A percentile compares a stretch with the other conserved stretches of the same genome.
These are phyloP conservation scores for Brachyhypopomus gauderio DNA, from an alignment of 2,113 vertebrate genomes.

Conservation along the genomic window DNA sequence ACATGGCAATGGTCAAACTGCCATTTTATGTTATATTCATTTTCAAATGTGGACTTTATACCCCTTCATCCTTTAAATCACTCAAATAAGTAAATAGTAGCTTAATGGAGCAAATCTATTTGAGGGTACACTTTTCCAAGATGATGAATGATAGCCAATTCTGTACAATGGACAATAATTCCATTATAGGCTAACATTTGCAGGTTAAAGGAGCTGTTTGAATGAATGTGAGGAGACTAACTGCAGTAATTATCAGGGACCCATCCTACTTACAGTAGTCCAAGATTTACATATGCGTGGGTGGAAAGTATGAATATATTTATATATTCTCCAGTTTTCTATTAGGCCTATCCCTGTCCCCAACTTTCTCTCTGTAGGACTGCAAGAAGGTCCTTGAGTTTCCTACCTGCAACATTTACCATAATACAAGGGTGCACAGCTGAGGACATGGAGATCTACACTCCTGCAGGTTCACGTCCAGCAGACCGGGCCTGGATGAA, in stretches of 20 bases:
- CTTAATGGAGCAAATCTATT: too few species aligned
- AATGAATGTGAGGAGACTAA: conserved; percentile 1
- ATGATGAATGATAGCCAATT: not conserved
- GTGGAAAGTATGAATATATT: not conserved
- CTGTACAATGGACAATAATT: not conserved
- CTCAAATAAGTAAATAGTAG: not conserved
- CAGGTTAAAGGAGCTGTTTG: not conserved
- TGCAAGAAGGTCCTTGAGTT: not conserved
- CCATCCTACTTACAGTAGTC: conserved; percentile 8
- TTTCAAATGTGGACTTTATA: too few species aligned
- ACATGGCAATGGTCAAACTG: not conserved
- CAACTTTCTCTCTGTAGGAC: not conserved
- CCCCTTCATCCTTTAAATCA: too few species aligned
- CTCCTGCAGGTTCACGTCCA: too few species aligned
- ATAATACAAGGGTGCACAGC: too few species aligned
- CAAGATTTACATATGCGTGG: conserved; percentile 5
- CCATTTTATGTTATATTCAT: too few species aligned
- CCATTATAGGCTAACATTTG: not conserved
- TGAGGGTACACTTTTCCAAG: not conserved
- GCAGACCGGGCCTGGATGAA: too few species aligned
- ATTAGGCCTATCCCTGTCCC: not conserved
- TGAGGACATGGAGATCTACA: too few species aligned
- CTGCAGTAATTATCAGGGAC: conserved; percentile 8
- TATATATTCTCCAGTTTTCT: not conserved
- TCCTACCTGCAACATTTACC: not conserved